Percentiles rank a stretch among this genome's conserved stretches.
phyloP scores from a whole-genome alignment of 2,888 invertebrate species.

The Bibio marci region DNA sequence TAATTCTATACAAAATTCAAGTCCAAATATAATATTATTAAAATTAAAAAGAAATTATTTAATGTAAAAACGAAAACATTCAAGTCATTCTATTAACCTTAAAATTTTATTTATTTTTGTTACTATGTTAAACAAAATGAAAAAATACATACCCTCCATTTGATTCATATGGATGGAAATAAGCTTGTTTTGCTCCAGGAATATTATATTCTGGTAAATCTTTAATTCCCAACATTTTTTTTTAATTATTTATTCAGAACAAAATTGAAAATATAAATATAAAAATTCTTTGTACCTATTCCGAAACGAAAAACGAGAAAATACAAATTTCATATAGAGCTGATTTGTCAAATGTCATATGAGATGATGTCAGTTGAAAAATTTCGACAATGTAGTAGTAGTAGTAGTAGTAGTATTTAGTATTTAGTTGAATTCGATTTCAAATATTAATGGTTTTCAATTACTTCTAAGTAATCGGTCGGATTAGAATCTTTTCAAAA shows the following conservation, averaged over 20 bases:
- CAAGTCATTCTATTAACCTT: no score
- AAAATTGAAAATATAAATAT: neutral
- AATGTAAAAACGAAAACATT: neutral
- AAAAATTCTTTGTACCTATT: neutral
- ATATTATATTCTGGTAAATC: slow-evolving; percentile 26
- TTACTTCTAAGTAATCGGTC: no score
- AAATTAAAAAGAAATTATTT: neutral
- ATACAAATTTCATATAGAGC: no score
- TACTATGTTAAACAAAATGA: neutral
- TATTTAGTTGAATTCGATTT: neutral
- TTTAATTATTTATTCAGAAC: neutral
- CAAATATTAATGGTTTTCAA: no score
- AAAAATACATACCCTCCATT: slow-evolving; percentile 51
- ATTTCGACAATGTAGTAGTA: neutral
- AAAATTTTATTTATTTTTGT: no score
- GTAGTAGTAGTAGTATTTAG: neutral
- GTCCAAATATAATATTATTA: slow-evolving; percentile 1
- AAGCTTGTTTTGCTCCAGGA: slow-evolving; percentile 29
- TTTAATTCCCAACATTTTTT: slow-evolving; percentile 1
- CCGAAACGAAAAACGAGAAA: neutral
- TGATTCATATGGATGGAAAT: slow-evolving; percentile 53
- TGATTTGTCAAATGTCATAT: no score
- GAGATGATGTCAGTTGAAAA: neutral
- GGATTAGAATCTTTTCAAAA: no score
- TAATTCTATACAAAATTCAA: no score